Base-by-base conservation (phyloP, 2,113 vertebrate genomes). In the Halichoerus grypus region DNA sequence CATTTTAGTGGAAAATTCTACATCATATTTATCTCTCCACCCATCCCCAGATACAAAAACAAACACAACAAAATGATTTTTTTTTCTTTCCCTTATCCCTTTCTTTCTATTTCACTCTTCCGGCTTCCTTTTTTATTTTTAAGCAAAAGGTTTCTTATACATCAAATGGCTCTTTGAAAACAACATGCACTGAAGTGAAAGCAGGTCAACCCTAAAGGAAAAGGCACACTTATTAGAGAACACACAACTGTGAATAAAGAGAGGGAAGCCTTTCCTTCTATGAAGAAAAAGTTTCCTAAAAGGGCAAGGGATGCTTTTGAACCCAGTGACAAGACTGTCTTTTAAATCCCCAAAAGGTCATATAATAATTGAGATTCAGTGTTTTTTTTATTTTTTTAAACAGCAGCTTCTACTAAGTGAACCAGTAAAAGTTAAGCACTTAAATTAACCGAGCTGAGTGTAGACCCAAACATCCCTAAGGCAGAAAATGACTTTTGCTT, bases 111-210 rank as follows among this genome's bases (percentile, higher is more conserved):
- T 94, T 96, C 79, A 91, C 59, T 97, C 24, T 97, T 94, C 36
- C 1, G 3, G 42, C 33, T 94, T 96, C 55, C 55, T 94, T 92
- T 98, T 93, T 97, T 96, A 90, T 96, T 98, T 98, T 97, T 95
- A 96, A 97, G 96, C 71, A 96, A 97, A 97, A 97, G 86, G 77
- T 96, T 97, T 91, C 94, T 88, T 95, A 31, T 96, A 98, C 97
- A 97, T 97, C 97, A 98, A 98, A 98, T 95, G 36, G 26, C 77
- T 98, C 98, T 98, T 98, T 98, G 95, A 97, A 97, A 98, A 97
- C 95, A 97, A 98, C 91, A 96, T 97, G 92, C 81, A 97, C 91
- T 96, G 97, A 97, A 96, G 91, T 89, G 77, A 97, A 95, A 96
- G 91, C 95, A 95, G 96, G 93, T 92, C 97, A 96, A 85, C 84